phyloP scores from a whole-genome alignment of 1,140 invertebrate genomes.

The Drosophila cardini region DNA sequence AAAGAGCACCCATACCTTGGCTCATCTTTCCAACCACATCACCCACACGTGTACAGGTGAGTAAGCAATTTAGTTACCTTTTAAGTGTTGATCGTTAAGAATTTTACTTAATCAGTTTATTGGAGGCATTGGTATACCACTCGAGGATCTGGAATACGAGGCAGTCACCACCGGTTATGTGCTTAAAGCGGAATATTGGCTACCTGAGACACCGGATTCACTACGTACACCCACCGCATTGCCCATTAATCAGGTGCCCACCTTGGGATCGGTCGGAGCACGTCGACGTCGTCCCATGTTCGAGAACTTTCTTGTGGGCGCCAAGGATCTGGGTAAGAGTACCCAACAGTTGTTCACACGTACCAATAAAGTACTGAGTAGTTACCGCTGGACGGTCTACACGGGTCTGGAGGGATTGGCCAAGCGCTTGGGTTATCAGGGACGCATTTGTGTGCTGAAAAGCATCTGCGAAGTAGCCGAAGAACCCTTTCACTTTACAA shows the following conservation, averaged over 20 bases:
- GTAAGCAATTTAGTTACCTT: constrained; percentile 5
- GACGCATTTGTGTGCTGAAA: constrained; percentile 89
- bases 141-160: constrained; percentile 76
- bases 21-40: constrained; percentile 75
- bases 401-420: constrained; percentile 75
- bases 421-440: constrained; percentile 87
- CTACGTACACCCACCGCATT: constrained; percentile 62
- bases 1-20: constrained; percentile 67
- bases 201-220: constrained; percentile 59
- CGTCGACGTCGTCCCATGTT: constrained; percentile 63
- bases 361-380: constrained; percentile 68
- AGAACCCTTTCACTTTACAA: constrained; percentile 87
- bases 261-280: constrained; percentile 53
- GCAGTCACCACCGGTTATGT: constrained; percentile 82
- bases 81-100: neutral
- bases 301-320: constrained; percentile 71
- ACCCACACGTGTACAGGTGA: constrained; percentile 76
- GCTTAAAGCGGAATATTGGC: constrained; percentile 79
- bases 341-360: constrained; percentile 61
- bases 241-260: constrained; percentile 62
- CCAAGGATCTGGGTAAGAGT: constrained; percentile 67
- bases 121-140: constrained; percentile 78
- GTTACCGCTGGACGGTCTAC: constrained; percentile 79
- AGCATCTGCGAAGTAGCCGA: constrained; percentile 91
- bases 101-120: constrained; percentile 59